phyloP scores from a whole-genome alignment of 2,113 vertebrate genomes.

The Struthidea cinerea region DNA sequence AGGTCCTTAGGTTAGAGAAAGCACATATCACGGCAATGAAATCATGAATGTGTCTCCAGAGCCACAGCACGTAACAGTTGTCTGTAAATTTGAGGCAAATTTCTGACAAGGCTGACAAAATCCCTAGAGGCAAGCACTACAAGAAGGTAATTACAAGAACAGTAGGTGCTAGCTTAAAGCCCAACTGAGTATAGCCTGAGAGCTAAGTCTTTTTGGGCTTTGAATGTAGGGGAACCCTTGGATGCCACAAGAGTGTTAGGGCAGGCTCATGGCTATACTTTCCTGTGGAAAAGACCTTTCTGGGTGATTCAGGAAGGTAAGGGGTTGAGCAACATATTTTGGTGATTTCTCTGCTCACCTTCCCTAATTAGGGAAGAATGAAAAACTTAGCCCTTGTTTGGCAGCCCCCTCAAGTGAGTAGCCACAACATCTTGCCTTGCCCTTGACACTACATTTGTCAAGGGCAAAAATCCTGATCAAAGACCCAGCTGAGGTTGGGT shows the following conservation, averaged over 20 bases:
- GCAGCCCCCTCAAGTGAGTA: background rate
- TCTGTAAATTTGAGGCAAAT: background rate
- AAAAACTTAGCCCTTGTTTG: background rate
- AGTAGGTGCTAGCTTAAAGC: background rate
- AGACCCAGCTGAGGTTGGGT: background rate
- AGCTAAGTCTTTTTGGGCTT: background rate
- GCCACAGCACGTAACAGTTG: background rate
- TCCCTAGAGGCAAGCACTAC: background rate
- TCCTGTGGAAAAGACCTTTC: background rate
- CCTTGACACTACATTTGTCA: background rate
- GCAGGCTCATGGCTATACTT: background rate
- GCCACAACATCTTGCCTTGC: background rate
- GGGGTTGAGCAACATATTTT: background rate
- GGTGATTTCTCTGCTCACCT: background rate
- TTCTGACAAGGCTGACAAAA: slow-evolving; percentile 7
- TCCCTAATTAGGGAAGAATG: background rate
- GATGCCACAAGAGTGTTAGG: background rate
- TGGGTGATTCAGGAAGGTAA: background rate
- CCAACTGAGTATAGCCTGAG: background rate
- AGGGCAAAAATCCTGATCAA: background rate
- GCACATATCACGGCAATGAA: background rate
- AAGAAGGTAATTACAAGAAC: background rate
- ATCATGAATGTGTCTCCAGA: background rate
- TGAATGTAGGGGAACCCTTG: background rate
- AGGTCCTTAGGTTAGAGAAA: background rate